Evolutionary conservation across 35 echinoderm and acorn worm genomes (phyloP), one percentile per base, ranked within the genome.

Genomic region (Chiridota heheva): DNA sequence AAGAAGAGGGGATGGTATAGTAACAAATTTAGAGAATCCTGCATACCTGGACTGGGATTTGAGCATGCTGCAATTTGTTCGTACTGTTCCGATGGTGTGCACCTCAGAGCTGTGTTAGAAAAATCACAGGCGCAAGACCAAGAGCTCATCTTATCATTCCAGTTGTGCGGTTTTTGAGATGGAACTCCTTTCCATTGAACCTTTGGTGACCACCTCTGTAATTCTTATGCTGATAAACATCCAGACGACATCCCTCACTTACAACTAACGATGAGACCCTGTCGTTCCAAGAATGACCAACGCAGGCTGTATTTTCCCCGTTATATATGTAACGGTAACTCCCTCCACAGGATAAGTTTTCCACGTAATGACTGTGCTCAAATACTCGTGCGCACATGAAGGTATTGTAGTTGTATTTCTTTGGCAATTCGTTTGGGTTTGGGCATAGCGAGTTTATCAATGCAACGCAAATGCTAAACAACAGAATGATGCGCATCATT

Each of bases 201-300:
- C 15, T 2, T 58, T 13, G n/a, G 56, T 13, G 56, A 4, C 20
- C 3, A 18, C 56, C 56, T 58, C 13, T 2, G 13, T 4, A 58
- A 4, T 58, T 16, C 4, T 2, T 18, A 28, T 58, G 56, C 56
- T 2, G 3, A 13, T 58, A 58, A 58, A 58, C 56, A 16, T 58
- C 56, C 56, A 58, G 56, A 4, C 56, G n/a, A 28, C 56, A 58
- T 58, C 56, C 56, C 56, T 58, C 56, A 28, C 56, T 58, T 58
- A 58, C 56, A 18, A 51, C 46, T 20, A 51, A n/a, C 46, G 46
- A 51, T 20, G 46, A 51, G 46, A 51, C 46, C 46, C n/a, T 58
- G 56, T 58, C 56, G 56, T 58, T 58, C 56, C 56, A 58, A 58
- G 20, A 24, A n/a, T n/a, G n/a, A 28, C 2, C 13, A 58, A 58